phyloP scores from a whole-genome alignment of 2,797 vertebrate species.

The Muraenolepis orangiensis region DNA sequence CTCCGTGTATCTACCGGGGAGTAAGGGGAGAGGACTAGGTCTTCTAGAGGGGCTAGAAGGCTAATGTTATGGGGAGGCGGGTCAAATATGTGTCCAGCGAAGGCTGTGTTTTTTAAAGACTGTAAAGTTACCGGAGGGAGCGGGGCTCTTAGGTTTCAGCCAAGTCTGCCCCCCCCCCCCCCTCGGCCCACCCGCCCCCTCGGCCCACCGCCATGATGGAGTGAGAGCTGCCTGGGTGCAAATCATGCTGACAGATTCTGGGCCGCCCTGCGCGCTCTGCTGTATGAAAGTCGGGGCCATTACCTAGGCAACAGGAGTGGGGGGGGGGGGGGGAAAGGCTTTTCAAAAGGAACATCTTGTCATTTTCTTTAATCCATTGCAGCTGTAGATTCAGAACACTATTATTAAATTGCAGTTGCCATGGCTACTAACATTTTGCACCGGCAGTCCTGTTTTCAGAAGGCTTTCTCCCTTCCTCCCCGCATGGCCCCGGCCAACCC shows the following conservation, averaged over 20 bases:
- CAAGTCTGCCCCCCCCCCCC: conserved; percentile 53
- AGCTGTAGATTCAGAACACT: conserved; percentile 94
- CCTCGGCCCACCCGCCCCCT: conserved; percentile 28
- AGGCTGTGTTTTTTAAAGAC: conserved; percentile 55
- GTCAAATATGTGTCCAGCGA: conserved; percentile 49
- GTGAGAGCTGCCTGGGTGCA: conserved; percentile 73
- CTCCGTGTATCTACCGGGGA: conserved; percentile 45
- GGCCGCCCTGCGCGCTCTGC: conserved; percentile 75
- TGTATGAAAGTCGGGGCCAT: conserved; percentile 85
- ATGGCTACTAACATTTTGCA: conserved; percentile 94
- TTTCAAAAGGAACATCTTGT: conserved; percentile 99
- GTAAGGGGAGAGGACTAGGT: conserved; percentile 51
- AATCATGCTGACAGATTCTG: conserved; percentile 84
- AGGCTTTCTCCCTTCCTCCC: conserved; percentile 56
- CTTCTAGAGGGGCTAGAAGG: conserved; percentile 41
- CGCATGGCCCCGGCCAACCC: conserved; percentile 27
- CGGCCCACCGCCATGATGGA: conserved; percentile 59
- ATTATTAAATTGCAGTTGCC: conserved; percentile 99
- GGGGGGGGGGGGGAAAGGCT: conserved; percentile 79
- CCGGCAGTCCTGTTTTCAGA: conserved; percentile 84
- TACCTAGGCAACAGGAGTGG: conserved; percentile 88
- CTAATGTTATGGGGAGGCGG: conserved; percentile 19
- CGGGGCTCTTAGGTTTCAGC: conserved; percentile 65
- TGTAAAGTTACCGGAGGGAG: conserved; percentile 56
- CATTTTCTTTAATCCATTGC: conserved; percentile 99